phyloP scores from a whole-genome alignment of 2,888 invertebrate genomes.

The Arrhopalites spinosus region DNA sequence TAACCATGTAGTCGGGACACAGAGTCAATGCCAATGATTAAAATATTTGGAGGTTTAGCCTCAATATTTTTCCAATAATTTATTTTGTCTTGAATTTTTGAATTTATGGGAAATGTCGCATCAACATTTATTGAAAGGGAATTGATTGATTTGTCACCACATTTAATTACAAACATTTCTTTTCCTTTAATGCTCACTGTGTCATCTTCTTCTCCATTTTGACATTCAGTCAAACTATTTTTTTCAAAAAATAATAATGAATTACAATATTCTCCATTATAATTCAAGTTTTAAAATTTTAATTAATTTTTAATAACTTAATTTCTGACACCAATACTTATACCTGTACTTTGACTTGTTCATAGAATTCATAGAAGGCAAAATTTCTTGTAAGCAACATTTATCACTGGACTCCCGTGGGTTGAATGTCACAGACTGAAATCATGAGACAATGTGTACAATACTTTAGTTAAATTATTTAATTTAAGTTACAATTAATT shows the following conservation, averaged over 20 bases:
- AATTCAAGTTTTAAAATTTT: too few relatives aligned
- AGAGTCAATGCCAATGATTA: conserved; percentile 80
- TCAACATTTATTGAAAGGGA: conserved; percentile 30
- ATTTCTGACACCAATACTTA: too few relatives aligned
- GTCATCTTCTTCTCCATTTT: background rate
- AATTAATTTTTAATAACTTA: too few relatives aligned
- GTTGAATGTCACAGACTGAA: conserved; percentile 6
- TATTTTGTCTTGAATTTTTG: conserved; percentile 24
- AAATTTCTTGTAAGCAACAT: conserved; percentile 24
- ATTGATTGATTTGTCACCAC: too few relatives aligned
- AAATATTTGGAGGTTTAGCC: conserved; percentile 22
- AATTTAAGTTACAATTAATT: too few relatives aligned
- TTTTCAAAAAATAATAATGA: too few relatives aligned
- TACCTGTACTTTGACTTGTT: background rate
- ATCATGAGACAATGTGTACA: background rate
- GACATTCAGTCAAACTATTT: conserved; percentile 8
- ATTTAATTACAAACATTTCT: conserved; percentile 26
- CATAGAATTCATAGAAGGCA: background rate
- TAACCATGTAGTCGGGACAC: conserved; percentile 78
- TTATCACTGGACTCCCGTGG: background rate
- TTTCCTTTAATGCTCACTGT: background rate
- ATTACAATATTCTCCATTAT: too few relatives aligned
- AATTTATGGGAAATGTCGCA: background rate
- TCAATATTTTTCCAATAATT: conserved; percentile 18
- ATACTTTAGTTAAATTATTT: too few relatives aligned